Evolutionary conservation across 2,888 invertebrate genomes (phyloP).

Genomic region (Thera britannica): DNA sequence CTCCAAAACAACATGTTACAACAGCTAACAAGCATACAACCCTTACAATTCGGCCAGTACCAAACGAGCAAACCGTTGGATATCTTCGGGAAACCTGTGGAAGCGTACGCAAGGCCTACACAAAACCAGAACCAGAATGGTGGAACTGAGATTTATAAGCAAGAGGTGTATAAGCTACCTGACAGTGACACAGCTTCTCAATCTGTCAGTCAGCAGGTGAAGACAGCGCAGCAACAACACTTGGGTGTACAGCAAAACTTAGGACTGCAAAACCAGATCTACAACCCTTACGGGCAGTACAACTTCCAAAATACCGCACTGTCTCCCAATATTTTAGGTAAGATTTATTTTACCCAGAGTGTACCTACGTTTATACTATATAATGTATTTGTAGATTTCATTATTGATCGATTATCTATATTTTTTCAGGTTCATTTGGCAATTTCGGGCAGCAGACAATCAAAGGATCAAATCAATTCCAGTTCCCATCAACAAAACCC

Average conservation of each 20-base stretch:
- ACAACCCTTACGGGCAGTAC: constrained; percentile 66
- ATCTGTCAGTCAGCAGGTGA: constrained; percentile 68
- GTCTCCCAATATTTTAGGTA: constrained; percentile 76
- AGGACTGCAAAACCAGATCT: constrained; percentile 52
- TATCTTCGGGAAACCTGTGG: constrained; percentile 67
- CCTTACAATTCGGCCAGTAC: constrained; percentile 71
- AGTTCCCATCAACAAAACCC: constrained; percentile 67
- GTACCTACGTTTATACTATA: no score
- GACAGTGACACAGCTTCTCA: constrained; percentile 73
- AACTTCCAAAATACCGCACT: constrained; percentile 69
- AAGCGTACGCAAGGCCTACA: constrained; percentile 63
- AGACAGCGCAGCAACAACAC: constrained; percentile 74
- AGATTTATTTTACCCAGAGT: constrained; percentile 32
- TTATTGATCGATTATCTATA: neutral
- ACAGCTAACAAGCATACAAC: constrained; percentile 71
- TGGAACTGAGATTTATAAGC: constrained; percentile 69
- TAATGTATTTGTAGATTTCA: neutral
- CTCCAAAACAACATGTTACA: constrained; percentile 67
- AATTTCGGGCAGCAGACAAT: constrained; percentile 84
- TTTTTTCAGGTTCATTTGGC: constrained; percentile 82
- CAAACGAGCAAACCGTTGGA: constrained; percentile 67
- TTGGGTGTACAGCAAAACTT: constrained; percentile 58
- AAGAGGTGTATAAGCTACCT: constrained; percentile 72
- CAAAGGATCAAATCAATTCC: constrained; percentile 78
- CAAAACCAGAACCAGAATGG: constrained; percentile 55